Percentiles rank a stretch among this genome's conserved stretches.
Evolutionary conservation across 2,797 vertebrate species (phyloP).

Genomic region (Acipenser transmontanus): DNA sequence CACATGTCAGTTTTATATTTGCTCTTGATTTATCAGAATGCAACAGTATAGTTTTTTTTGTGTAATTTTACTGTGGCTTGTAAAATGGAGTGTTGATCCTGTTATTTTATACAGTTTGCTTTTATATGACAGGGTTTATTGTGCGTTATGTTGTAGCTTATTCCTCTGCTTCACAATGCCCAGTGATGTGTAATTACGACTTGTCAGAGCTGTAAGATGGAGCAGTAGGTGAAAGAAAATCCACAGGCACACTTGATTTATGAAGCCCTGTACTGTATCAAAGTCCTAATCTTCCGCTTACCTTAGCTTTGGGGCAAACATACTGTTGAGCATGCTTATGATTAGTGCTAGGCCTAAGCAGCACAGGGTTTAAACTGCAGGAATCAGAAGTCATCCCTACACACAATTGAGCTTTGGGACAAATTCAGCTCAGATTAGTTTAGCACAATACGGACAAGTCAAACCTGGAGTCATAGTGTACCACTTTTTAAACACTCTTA

Average conservation of each 20-base stretch:
- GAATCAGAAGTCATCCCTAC: slow-evolving; percentile 28
- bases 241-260: slow-evolving; percentile 84
- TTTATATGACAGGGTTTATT: slow-evolving; percentile 93
- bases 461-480: no score
- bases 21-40: slow-evolving; percentile 72
- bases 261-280: slow-evolving; percentile 71
- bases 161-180: slow-evolving; percentile 74
- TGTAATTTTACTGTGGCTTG: slow-evolving; percentile 73
- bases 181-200: slow-evolving; percentile 93
- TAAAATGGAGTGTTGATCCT: slow-evolving; percentile 87
- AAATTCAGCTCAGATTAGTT: slow-evolving; percentile 8
- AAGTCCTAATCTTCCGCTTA: slow-evolving; percentile 77
- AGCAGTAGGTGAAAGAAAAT: slow-evolving; percentile 80
- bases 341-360: slow-evolving; percentile 64
- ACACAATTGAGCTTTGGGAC: slow-evolving; percentile 3
- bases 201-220: slow-evolving; percentile 77
- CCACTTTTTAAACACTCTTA: no score
- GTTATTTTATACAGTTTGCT: slow-evolving; percentile 88
- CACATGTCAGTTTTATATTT: slow-evolving; percentile 63
- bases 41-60: slow-evolving; percentile 56
- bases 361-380: slow-evolving; percentile 59
- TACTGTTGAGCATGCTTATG: slow-evolving; percentile 61
- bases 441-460: slow-evolving; percentile 8
- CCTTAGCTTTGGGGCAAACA: slow-evolving; percentile 68
- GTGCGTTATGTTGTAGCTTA: slow-evolving; percentile 85